Evolutionary conservation across 2,888 invertebrate genomes (phyloP).

Genomic region (Hirtodrosophila histrioides): DNA sequence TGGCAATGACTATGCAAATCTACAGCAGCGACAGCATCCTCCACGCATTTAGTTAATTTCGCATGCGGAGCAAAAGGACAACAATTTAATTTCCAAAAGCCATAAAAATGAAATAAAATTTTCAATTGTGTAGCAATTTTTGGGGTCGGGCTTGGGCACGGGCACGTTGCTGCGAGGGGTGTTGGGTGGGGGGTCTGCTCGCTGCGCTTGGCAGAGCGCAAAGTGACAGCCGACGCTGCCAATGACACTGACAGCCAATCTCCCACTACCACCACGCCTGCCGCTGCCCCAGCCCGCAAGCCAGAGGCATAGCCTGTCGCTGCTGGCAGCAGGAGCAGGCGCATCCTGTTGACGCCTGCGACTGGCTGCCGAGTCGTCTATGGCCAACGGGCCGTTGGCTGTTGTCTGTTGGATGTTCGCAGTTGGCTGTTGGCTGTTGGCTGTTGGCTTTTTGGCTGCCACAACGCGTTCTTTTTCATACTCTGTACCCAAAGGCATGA

Average conservation of each 20-base stretch:
- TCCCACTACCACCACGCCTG: neutral
- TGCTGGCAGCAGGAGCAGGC: slow-evolving; percentile 24
- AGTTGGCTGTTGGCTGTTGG: slow-evolving; percentile 13
- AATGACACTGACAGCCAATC: slow-evolving; percentile 61
- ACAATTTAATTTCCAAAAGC: slow-evolving; percentile 77
- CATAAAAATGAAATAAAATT: slow-evolving; percentile 75
- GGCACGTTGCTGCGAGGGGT: too few relatives aligned
- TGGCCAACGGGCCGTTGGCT: slow-evolving; percentile 11
- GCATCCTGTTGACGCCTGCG: slow-evolving; percentile 77
- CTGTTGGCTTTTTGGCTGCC: slow-evolving; percentile 67
- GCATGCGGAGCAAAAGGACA: slow-evolving; percentile 63
- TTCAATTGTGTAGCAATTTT: slow-evolving; percentile 66
- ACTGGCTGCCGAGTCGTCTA: slow-evolving; percentile 51
- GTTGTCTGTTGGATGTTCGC: slow-evolving; percentile 11
- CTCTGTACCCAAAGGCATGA: too few relatives aligned
- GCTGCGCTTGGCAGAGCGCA: slow-evolving; percentile 54
- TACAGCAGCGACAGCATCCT: slow-evolving; percentile 24
- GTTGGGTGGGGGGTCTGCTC: slow-evolving; percentile 1
- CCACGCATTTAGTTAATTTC: slow-evolving; percentile 66
- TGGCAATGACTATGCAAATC: slow-evolving; percentile 62
- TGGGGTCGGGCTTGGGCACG: neutral
- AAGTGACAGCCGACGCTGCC: slow-evolving; percentile 72
- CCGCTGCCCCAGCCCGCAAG: neutral
- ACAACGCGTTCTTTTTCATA: slow-evolving; percentile 26
- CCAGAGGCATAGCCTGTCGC: slow-evolving; percentile 35